phyloP scores from a whole-genome alignment of 2,888 invertebrate species.

The Lasioglossum zephyrum region DNA sequence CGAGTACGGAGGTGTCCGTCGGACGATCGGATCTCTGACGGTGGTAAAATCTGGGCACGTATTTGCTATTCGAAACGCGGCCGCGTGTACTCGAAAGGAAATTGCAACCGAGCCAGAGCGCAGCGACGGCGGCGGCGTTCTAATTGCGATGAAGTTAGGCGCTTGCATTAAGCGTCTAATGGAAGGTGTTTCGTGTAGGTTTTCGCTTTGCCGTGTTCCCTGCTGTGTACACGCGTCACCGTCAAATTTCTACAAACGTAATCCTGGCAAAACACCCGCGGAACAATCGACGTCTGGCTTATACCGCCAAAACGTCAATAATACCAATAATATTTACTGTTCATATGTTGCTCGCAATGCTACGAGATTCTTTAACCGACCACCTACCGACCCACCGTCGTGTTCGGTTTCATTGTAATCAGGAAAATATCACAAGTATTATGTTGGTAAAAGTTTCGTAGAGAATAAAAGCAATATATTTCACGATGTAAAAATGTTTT shows the following conservation, averaged over 20 bases:
- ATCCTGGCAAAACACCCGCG: slow-evolving; percentile 23
- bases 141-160: slow-evolving; percentile 69
- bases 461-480: background rate
- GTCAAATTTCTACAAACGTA: slow-evolving; percentile 37
- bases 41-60: slow-evolving; percentile 41
- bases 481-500: background rate
- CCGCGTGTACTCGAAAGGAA: slow-evolving; percentile 61
- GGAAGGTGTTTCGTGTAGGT: slow-evolving; percentile 63
- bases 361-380: background rate
- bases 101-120: slow-evolving; percentile 57
- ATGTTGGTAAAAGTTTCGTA: background rate
- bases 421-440: background rate
- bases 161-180: slow-evolving; percentile 67
- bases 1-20: background rate
- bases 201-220: slow-evolving; percentile 45
- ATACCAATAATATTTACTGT: background rate
- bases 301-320: background rate
- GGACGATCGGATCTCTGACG: slow-evolving; percentile 8
- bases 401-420: background rate
- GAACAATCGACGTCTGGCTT: slow-evolving; percentile 18
- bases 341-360: background rate
- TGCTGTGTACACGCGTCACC: slow-evolving; percentile 22
- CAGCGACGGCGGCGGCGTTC: slow-evolving; percentile 23
- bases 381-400: no score
- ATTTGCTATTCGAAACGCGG: slow-evolving; percentile 66